These are phyloP conservation scores for Thoracochromis brauschi DNA, from an alignment of 2,113 vertebrate genomes.

Conservation along the genomic window DNA sequence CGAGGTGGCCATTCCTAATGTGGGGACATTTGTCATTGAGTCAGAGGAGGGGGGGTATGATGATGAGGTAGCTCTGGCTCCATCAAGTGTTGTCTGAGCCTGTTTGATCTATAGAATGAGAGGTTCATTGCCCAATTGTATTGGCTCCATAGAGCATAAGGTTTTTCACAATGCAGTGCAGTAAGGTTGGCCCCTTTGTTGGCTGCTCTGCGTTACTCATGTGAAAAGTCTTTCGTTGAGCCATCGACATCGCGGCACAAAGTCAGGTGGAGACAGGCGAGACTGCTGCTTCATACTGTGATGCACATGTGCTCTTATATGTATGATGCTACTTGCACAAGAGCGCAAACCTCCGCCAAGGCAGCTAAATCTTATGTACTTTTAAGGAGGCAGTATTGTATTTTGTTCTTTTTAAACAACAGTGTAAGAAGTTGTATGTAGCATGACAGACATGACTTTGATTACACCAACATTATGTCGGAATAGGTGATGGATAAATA, in stretches of 20 bases:
- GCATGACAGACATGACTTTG: not conserved
- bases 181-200: not conserved
- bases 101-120: slow-evolving; percentile 18
- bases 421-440: not conserved
- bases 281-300: not conserved
- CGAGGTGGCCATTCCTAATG: slow-evolving; percentile 90
- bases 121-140: not conserved
- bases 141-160: not conserved
- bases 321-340: not conserved
- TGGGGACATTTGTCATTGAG: slow-evolving; percentile 93
- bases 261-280: not conserved
- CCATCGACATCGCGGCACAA: slow-evolving; percentile 8
- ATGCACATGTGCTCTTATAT: not conserved
- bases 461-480: not conserved
- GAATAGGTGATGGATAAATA: not conserved
- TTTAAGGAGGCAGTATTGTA: not conserved
- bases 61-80: slow-evolving; percentile 85
- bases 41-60: slow-evolving; percentile 95
- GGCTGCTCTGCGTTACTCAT: not conserved
- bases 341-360: not conserved
- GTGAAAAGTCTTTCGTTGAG: slow-evolving; percentile 23
- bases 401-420: not conserved
- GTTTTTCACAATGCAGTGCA: slow-evolving; percentile 29
- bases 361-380: not conserved
- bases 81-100: not conserved